These are phyloP conservation scores for Dallia pectoralis DNA, from an alignment of 2,797 vertebrate species.

Conservation along the genomic window DNA sequence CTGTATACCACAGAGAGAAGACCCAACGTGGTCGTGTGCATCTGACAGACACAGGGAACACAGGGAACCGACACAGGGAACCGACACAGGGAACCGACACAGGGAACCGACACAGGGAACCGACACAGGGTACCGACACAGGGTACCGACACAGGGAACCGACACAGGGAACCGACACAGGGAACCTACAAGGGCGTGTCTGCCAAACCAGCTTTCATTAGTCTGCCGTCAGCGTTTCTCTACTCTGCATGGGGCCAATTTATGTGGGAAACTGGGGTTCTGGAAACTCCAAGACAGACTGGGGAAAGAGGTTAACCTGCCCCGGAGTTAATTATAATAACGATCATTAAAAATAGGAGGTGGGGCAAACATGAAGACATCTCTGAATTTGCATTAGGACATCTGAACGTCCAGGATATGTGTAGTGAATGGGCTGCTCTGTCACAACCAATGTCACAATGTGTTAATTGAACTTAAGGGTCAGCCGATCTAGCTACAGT, in stretches of 20 bases:
- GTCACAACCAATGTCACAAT: not conserved
- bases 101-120: constrained; percentile 82
- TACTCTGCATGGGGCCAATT: constrained; percentile 57
- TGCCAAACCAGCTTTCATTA: constrained; percentile 77
- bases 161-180: constrained; percentile 79
- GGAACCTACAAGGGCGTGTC: constrained; percentile 84
- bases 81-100: constrained; percentile 83
- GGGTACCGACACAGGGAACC: constrained; percentile 75
- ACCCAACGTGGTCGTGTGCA: constrained; percentile 83
- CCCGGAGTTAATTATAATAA: constrained; percentile 38
- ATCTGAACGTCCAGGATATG: not conserved
- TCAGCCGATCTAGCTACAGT: constrained; percentile 60
- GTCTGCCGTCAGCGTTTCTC: constrained; percentile 76
- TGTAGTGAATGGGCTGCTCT: not conserved
- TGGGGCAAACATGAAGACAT: not conserved
- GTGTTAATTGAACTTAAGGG: constrained; percentile 41
- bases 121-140: constrained; percentile 78
- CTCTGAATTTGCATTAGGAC: not conserved
- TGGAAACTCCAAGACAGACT: constrained; percentile 48
- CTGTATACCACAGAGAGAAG: constrained; percentile 78
- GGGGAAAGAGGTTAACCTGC: constrained; percentile 47
- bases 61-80: constrained; percentile 68
- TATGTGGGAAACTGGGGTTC: constrained; percentile 52
- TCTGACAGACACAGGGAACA: constrained; percentile 70
- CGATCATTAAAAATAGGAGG: constrained; percentile 14